phyloP scores from a whole-genome alignment of 2,888 invertebrate genomes.

The Xestia xanthographa region DNA sequence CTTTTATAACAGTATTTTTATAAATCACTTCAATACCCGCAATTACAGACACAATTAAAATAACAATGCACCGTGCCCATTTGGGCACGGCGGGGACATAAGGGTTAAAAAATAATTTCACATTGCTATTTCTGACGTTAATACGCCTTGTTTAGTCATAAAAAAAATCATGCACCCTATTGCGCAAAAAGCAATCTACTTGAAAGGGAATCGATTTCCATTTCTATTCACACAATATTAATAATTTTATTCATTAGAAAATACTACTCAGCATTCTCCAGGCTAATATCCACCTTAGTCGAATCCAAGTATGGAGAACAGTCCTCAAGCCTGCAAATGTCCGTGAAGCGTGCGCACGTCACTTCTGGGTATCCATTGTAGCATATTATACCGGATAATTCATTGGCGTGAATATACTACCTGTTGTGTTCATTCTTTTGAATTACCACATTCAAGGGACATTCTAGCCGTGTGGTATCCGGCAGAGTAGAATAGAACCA shows the following conservation, averaged over 20 bases:
- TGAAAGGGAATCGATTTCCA: background rate
- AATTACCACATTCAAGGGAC: background rate
- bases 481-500: too few relatives aligned
- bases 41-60: too few relatives aligned
- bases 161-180: too few relatives aligned
- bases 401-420: conserved; percentile 38
- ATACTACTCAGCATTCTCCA: background rate
- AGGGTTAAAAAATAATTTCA: too few relatives aligned
- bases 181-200: background rate
- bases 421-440: conserved; percentile 3
- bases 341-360: conserved; percentile 50
- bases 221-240: background rate
- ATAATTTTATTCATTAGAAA: background rate
- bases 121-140: too few relatives aligned
- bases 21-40: too few relatives aligned
- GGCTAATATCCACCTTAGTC: conserved; percentile 22
- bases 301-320: conserved; percentile 29
- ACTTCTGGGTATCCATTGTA: conserved; percentile 48
- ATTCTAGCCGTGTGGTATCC: too few relatives aligned
- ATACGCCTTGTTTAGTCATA: too few relatives aligned
- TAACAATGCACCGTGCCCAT: too few relatives aligned
- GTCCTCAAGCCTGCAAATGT: conserved; percentile 37
- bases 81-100: too few relatives aligned
- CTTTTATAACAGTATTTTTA: too few relatives aligned
- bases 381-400: conserved; percentile 35